phyloP scores from a whole-genome alignment of 2,888 invertebrate genomes.

The Drosophila nr. perissopoda region DNA sequence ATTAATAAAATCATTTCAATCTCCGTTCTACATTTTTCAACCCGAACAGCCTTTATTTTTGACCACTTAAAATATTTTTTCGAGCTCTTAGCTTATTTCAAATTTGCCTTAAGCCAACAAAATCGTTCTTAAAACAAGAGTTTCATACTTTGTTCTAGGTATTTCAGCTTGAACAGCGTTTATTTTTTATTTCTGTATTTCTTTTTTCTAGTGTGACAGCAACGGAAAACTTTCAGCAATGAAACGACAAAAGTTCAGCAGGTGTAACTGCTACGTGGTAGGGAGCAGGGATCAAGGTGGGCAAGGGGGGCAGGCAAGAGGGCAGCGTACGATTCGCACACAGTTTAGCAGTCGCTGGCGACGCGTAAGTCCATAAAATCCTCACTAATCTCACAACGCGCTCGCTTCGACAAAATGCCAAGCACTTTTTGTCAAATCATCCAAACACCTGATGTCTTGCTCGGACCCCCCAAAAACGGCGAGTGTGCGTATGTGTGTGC shows the following conservation, averaged over 20 bases:
- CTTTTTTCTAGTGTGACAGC: constrained; percentile 15
- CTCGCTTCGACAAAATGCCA: constrained; percentile 71
- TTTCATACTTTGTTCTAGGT: not conserved
- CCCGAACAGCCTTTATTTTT: too few relatives aligned
- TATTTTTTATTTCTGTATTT: not conserved
- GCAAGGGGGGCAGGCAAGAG: not conserved
- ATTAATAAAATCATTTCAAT: too few relatives aligned
- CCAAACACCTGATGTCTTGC: constrained; percentile 82
- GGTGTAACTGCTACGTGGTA: constrained; percentile 43
- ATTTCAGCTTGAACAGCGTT: not conserved
- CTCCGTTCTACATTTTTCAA: too few relatives aligned
- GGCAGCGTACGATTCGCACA: constrained; percentile 58
- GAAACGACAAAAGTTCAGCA: constrained; percentile 75
- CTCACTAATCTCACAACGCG: constrained; percentile 73
- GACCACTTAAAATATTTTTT: too few relatives aligned
- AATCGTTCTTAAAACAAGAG: too few relatives aligned
- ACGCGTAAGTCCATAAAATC: constrained; percentile 78
- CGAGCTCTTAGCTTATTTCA: too few relatives aligned
- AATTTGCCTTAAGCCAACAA: too few relatives aligned
- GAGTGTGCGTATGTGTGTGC: constrained; percentile 4
- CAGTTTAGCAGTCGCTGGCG: constrained; percentile 61
- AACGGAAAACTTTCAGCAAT: constrained; percentile 63
- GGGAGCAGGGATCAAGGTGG: not conserved
- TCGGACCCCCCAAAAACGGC: constrained; percentile 38
- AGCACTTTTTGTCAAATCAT: constrained; percentile 82